phyloP scores from a whole-genome alignment of 2,797 vertebrate genomes.

The Spinus pinus region DNA sequence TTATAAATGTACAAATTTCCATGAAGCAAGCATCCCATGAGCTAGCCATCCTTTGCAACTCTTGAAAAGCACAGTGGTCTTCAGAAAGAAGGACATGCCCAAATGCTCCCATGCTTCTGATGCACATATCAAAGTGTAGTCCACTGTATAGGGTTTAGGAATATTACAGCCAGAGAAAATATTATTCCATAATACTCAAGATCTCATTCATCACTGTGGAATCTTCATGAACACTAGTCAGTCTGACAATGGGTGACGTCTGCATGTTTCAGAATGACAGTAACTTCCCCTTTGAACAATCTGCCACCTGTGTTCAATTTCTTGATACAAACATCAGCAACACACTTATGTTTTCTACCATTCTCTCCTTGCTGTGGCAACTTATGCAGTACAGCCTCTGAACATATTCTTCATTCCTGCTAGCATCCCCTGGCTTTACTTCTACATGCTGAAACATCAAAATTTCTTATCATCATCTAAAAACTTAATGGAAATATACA shows the following conservation, averaged over 20 bases:
- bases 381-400: neutral
- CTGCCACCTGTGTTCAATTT: neutral
- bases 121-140: neutral
- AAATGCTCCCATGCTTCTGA: neutral
- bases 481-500: neutral
- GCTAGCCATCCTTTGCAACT: fast-evolving
- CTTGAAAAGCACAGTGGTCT: neutral
- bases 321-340: neutral
- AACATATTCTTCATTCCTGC: neutral
- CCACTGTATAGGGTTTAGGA: neutral
- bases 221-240: neutral
- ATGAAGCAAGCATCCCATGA: neutral
- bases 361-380: neutral
- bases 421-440: neutral
- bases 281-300: neutral
- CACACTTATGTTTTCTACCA: neutral
- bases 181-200: neutral
- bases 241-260: neutral
- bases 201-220: neutral
- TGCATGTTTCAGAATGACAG: neutral
- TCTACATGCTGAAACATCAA: neutral
- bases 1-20: neutral
- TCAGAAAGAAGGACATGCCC: neutral
- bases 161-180: neutral
- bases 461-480: neutral